phyloP scores from a whole-genome alignment of 37 sponge, comb jelly and placozoan genomes.

The Ianthella basta region DNA sequence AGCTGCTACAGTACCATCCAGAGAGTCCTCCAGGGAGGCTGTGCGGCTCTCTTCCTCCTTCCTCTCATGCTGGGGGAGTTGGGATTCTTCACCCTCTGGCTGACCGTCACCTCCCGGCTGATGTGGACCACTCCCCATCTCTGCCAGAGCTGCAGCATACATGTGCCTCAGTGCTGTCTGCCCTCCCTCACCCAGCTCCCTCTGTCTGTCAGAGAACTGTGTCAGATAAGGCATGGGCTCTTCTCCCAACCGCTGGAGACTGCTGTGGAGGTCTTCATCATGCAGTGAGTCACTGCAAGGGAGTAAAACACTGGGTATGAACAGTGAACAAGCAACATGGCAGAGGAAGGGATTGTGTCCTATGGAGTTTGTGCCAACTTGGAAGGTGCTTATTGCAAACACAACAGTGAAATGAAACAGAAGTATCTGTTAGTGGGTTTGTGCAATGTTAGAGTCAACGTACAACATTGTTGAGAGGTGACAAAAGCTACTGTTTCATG shows the following conservation, averaged over 20 bases:
- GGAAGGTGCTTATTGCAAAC: background rate
- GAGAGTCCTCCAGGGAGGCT: too few relatives aligned
- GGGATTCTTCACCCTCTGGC: background rate
- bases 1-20: too few relatives aligned
- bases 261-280: slow-evolving; percentile 73
- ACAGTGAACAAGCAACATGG: background rate
- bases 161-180: slow-evolving; percentile 38
- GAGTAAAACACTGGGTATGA: background rate
- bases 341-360: background rate
- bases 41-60: too few relatives aligned
- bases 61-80: background rate
- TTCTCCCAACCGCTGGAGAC: slow-evolving; percentile 52
- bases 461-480: too few relatives aligned
- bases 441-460: background rate
- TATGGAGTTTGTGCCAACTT: too few relatives aligned
- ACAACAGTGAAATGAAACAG: background rate
- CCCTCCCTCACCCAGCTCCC: background rate
- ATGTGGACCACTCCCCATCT: background rate
- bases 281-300: slow-evolving; percentile 69
- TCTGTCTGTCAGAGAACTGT: slow-evolving; percentile 56
- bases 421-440: background rate
- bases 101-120: background rate
- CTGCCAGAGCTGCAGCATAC: slow-evolving; percentile 40
- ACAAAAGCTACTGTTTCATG: too few relatives aligned
- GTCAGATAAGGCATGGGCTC: slow-evolving; percentile 89